Evolutionary conservation across 2,113 vertebrate genomes (phyloP), one percentile per base, ranked within the genome.

Genomic region (Elephas maximus): DNA sequence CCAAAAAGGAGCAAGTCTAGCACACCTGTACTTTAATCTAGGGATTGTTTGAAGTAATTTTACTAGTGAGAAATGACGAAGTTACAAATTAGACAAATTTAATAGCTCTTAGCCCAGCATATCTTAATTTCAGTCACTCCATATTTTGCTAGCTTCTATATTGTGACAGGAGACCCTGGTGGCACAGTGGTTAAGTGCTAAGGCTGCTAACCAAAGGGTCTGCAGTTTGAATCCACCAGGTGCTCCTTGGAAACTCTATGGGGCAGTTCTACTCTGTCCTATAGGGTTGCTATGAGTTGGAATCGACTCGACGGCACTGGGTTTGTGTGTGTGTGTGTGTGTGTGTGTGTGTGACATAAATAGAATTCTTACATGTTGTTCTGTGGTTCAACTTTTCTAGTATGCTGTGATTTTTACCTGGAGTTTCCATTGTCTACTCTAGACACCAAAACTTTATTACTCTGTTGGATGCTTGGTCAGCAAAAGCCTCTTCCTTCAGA

Each of bases 41-140:
- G 44, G 33, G 26, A n/a, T 76, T 93, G 33, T 71, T 21, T 85
- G 30, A 85, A 95, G 6, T 71, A 91, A n/a, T 86, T 69, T 90
- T 80, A 23, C 33, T 41, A 41, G 51, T 65, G 65, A 82, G n/a
- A 88, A 12, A 94, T 83, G 8, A 63, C 91, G 48, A 0, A 67
- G 41, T 71, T 91, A 26, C 20, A 65, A 45, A 74, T 33, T 15
- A 76, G 53, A 3, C 30, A 91, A 44, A 76, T 79, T 41, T 73
- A 96, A 60, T 9, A 93, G 15, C 76, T 76, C 69, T 9, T 57
- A 80, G n/a, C 26, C 57, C 62, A 77, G 21, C 79, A 80, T 80
- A 83, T 74, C 18, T 92, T 78, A 63, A 95, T 85, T 65, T 76
- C 23, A 6, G 76, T 84, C 83, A 6, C 24, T 84, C 17, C 12